Evolutionary conservation across 2,888 invertebrate genomes (phyloP), one percentile per base, ranked within the genome.

Genomic region (Proisotoma minuta): DNA sequence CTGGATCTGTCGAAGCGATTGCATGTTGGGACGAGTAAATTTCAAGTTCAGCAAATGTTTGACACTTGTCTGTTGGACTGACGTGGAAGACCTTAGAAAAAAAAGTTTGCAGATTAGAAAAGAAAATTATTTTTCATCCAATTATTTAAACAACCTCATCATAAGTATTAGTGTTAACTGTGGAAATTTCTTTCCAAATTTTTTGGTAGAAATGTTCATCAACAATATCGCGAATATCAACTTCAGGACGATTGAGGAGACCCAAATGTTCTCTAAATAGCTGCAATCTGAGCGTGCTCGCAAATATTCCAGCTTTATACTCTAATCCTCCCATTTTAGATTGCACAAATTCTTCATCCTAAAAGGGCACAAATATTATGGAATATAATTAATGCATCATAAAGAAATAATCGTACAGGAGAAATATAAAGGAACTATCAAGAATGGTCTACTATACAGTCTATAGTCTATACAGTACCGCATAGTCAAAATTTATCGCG

Each of bases 201-300:
- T 87, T 85, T 71, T 84, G 85, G 78, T 90, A 98, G 81, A 99
- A 98, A 15, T 84, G 78, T 64, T 89, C 86, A 61, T 82, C 81
- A 59, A 89, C 83, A 0, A 93, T 91, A 79, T 98, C 97, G 48
- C 83, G 84, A 0, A 96, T 79, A 74, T 87, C 85, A 10, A 71
- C 86, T 75, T 8, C 78, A 0, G 78, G 76, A 51, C 84, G 78
- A 51, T 82, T 81, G 15, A 84, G 76, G 3, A 86, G 78, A 2
- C 96, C 97, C 53, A 98, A 83, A 78, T 98, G 98, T 77, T 98
- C 98, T 64, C 87, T 83, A 79, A 98, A 96, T 53, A 98, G 80
- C 49, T 88, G 85, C 76, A 87, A 87, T 34, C 98, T 81, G 20
- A 98, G 80, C 10, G 87, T 85, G 0, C 91, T 90, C 0, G 92